Evolutionary conservation across 1,140 invertebrate genomes (phyloP).

Genomic region (Pogonomyrmex californicus): DNA sequence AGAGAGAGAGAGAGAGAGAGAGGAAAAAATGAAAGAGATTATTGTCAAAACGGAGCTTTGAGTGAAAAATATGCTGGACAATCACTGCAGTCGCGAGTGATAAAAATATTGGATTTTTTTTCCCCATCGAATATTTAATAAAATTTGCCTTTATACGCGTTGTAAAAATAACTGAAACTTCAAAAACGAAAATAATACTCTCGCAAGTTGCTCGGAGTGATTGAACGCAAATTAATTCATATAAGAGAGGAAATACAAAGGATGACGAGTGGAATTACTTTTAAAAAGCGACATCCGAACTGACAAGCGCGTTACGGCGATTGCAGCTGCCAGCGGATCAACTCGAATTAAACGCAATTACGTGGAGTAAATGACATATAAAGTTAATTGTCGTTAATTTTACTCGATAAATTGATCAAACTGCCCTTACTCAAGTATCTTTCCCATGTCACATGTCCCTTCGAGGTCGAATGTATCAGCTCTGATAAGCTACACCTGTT

Average conservation of each 20-base stretch:
- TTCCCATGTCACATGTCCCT: constrained; percentile 49
- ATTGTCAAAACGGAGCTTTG: neutral
- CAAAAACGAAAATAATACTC: constrained; percentile 11
- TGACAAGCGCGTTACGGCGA: constrained; percentile 66
- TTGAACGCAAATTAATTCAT: constrained; percentile 23
- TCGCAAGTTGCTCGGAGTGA: neutral
- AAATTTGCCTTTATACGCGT: neutral
- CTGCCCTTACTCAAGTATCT: constrained; percentile 69
- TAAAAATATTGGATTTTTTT: constrained; percentile 7
- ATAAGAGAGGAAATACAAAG: neutral
- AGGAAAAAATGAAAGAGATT: neutral
- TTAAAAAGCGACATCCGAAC: constrained; percentile 23
- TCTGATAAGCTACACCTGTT: constrained; percentile 74
- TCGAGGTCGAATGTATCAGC: constrained; percentile 65
- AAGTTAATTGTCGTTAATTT: constrained; percentile 68
- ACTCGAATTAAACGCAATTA: constrained; percentile 83
- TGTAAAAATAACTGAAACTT: neutral
- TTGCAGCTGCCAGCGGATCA: constrained; percentile 80
- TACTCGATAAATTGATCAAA: constrained; percentile 76
- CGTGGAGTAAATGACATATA: constrained; percentile 72
- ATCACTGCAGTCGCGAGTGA: neutral
- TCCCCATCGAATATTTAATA: constrained; percentile 6
- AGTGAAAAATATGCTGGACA: constrained; percentile 5
- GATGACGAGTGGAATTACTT: neutral
- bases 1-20: neutral